phyloP scores from a whole-genome alignment of 2,113 vertebrate genomes.

The Tricholaema leucomelas region DNA sequence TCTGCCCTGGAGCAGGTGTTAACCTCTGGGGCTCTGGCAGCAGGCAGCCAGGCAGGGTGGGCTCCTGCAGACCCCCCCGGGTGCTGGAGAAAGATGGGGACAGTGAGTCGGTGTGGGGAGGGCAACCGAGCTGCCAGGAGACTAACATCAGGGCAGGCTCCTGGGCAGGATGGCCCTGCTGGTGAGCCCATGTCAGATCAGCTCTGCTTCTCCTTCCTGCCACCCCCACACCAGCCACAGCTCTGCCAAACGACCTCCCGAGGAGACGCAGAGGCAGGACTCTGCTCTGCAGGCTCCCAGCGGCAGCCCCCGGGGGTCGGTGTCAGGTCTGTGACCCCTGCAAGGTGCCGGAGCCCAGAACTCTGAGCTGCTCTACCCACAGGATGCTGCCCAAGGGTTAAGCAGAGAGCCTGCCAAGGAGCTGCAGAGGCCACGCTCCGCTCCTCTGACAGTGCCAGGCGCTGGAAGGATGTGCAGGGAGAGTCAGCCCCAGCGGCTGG shows the following conservation, averaged over 20 bases:
- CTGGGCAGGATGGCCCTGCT: slow-evolving; percentile 14
- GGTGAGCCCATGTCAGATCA: neutral
- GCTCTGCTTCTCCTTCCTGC: slow-evolving; percentile 40
- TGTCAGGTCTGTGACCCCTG: neutral
- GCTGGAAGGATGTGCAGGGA: neutral
- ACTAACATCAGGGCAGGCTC: slow-evolving; percentile 27
- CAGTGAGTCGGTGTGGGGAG: neutral
- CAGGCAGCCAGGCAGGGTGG: neutral
- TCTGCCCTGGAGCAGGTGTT: slow-evolving; percentile 35
- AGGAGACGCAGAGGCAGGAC: too few species aligned
- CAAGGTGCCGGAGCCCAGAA: neutral
- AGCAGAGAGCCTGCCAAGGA: neutral
- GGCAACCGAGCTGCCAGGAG: slow-evolving; percentile 22
- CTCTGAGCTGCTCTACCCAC: neutral
- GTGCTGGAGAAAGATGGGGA: too few species aligned
- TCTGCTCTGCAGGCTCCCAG: too few species aligned
- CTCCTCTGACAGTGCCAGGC: neutral
- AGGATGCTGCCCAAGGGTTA: neutral
- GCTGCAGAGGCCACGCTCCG: too few species aligned
- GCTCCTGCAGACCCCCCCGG: neutral
- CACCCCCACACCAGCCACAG: neutral
- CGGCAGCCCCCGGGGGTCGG: too few species aligned
- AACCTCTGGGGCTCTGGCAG: neutral
- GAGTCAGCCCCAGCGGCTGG: neutral
- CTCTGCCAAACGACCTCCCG: neutral